Percentiles rank a stretch among this genome's conserved stretches.
These are phyloP conservation scores for Rambutsinella grinnellia DNA, from an alignment of 2,888 invertebrate genomes.

Conservation along the genomic window DNA sequence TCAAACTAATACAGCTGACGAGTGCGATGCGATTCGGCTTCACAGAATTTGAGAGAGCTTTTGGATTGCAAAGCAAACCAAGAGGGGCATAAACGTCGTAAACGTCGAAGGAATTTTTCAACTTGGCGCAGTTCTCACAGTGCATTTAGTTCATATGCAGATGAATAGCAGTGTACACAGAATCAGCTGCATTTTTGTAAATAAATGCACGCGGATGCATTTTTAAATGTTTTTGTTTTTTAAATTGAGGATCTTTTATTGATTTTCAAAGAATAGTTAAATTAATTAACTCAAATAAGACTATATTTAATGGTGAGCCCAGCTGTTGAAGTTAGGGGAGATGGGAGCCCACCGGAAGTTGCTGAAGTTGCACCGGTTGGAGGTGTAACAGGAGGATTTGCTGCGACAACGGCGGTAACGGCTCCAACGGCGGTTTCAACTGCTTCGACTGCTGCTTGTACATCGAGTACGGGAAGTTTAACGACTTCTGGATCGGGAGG, in stretches of 20 bases:
- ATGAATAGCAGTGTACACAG: not conserved
- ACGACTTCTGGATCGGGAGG: slow-evolving; percentile 17
- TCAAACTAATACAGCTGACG: too few species aligned
- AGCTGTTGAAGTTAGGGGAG: slow-evolving; percentile 24
- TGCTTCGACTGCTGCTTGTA: not conserved
- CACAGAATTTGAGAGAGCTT: too few species aligned
- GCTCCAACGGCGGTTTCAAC: slow-evolving; percentile 5
- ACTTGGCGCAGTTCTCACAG: too few species aligned
- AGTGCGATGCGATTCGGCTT: too few species aligned
- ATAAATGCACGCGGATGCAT: not conserved
- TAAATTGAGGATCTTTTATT: slow-evolving; percentile 17
- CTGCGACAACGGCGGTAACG: not conserved
- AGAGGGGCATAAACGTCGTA: too few species aligned
- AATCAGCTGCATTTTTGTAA: not conserved
- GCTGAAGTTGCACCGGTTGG: slow-evolving; percentile 18
- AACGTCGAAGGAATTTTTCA: too few species aligned
- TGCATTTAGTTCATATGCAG: not conserved
- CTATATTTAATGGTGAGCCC: slow-evolving; percentile 34
- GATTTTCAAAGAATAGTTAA: not conserved
- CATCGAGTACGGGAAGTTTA: slow-evolving; percentile 32
- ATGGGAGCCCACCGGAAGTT: slow-evolving; percentile 6
- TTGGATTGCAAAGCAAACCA: too few species aligned
- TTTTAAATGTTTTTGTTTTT: not conserved
- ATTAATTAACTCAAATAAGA: too few species aligned
- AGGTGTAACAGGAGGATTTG: not conserved